Conservation (phyloP, 2,113 vertebrate species). For the Benitochromis conjunctus region DNA sequence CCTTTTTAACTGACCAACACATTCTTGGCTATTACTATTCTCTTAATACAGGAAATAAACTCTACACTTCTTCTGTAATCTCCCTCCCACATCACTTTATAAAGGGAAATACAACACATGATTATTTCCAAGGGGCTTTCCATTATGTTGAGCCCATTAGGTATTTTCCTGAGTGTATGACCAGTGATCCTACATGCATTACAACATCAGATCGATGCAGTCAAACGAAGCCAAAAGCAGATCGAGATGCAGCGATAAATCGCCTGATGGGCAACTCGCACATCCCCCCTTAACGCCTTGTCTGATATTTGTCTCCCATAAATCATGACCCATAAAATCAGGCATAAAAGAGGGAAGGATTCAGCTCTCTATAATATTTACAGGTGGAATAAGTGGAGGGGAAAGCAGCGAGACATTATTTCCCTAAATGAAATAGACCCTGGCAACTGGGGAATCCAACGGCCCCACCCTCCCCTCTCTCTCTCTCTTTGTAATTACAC, state of each 20-base stretch:
- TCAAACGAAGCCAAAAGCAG: constrained; percentile 23
- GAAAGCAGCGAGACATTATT: constrained; percentile 43
- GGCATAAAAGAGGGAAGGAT: not conserved
- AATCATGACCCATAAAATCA: constrained; percentile 35
- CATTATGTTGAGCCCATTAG: constrained; percentile 24
- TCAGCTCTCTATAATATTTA: constrained; percentile 43
- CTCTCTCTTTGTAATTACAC: constrained; percentile 66
- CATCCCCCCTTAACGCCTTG: not conserved
- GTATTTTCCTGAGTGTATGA: not conserved
- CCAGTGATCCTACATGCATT: constrained; percentile 38
- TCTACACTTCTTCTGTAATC: not conserved
- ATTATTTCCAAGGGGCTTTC: constrained; percentile 2
- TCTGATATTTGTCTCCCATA: constrained; percentile 40
- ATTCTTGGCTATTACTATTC: not conserved
- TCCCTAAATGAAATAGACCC: constrained; percentile 58
- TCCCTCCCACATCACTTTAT: not conserved
- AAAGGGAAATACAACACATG: not conserved
- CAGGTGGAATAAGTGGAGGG: constrained; percentile 24
- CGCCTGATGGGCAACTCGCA: not conserved
- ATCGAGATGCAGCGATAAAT: constrained; percentile 1
- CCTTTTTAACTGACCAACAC: not conserved
- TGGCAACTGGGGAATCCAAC: constrained; percentile 42
- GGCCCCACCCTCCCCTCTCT: not conserved
- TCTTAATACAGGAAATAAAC: not conserved
- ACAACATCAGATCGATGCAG: constrained; percentile 23